These are phyloP conservation scores for Holothuria leucospilota DNA, from an alignment of 53 echinoderm and acorn worm genomes.

Conservation along the genomic window DNA sequence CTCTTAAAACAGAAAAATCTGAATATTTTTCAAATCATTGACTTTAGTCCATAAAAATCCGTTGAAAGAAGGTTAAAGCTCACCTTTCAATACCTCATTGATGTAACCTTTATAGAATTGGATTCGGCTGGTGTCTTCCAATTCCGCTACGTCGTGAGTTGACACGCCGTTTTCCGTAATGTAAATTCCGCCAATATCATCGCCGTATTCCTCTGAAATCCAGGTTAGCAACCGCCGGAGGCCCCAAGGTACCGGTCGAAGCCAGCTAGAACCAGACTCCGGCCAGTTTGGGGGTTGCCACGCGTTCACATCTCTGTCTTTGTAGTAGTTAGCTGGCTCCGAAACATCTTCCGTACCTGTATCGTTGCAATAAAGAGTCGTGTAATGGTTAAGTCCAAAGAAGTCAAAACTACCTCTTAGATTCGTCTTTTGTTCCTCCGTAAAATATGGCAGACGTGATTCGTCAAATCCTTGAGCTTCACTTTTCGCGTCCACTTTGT, in stretches of 20 bases:
- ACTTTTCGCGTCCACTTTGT: constrained; percentile 55
- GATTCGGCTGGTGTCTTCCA: constrained; percentile 70
- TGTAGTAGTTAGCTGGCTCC: constrained; percentile 48
- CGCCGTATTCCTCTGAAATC: constrained; percentile 70
- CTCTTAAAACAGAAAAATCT: no score
- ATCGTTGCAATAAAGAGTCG: constrained; percentile 62
- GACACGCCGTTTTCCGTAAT: constrained; percentile 89
- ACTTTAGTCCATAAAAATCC: no score
- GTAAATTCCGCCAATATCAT: constrained; percentile 57
- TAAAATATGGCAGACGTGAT: constrained; percentile 79
- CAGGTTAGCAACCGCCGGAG: constrained; percentile 74
- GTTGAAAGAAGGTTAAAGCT: neutral
- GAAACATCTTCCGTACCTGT: neutral
- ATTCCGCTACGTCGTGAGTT: constrained; percentile 62
- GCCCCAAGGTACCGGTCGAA: constrained; percentile 84
- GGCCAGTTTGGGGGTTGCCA: constrained; percentile 61
- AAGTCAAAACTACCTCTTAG: constrained; percentile 72
- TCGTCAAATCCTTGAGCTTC: constrained; percentile 54
- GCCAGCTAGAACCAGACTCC: constrained; percentile 72
- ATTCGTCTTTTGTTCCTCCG: constrained; percentile 65
- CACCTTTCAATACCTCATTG: constrained; percentile 90
- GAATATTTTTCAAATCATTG: no score
- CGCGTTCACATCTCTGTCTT: constrained; percentile 22
- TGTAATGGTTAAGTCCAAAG: constrained; percentile 90
- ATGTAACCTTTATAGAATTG: constrained; percentile 84